Percentiles rank a stretch among this genome's conserved stretches.
Conservation (phyloP, 2,797 vertebrate genomes). For the Malurus leucopterus region DNA sequence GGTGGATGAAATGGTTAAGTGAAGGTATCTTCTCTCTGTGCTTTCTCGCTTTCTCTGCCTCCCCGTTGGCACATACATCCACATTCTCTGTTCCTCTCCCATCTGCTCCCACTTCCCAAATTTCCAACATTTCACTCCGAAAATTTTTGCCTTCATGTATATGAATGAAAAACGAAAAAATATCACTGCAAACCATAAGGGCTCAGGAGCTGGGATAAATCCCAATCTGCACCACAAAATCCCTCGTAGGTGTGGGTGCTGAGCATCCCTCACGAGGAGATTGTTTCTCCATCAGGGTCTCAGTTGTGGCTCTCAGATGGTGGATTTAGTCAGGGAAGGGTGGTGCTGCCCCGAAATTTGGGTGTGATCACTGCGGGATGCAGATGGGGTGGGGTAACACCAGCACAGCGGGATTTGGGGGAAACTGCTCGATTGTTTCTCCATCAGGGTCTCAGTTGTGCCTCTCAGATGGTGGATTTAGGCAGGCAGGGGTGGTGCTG, state of each 20-base stretch:
- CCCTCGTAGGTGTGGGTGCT: neutral
- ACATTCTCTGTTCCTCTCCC: neutral
- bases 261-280: neutral
- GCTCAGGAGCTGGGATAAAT: neutral
- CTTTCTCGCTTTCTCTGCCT: conserved; percentile 1
- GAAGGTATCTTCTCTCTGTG: neutral
- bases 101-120: conserved; percentile 22
- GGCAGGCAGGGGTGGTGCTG: neutral
- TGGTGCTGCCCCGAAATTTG: neutral
- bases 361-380: neutral
- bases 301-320: neutral
- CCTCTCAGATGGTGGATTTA: neutral
- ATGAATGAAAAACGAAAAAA: neutral
- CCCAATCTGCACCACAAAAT: neutral
- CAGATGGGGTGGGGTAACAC: neutral
- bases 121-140: neutral
- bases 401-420: neutral
- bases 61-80: neutral
- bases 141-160: neutral
- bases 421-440: neutral
- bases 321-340: neutral
- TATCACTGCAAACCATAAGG: neutral
- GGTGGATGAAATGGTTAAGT: neutral
- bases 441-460: neutral
- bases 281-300: neutral